These are phyloP conservation scores for Meles meles DNA, from an alignment of 2,113 vertebrate species.

Conservation along the genomic window DNA sequence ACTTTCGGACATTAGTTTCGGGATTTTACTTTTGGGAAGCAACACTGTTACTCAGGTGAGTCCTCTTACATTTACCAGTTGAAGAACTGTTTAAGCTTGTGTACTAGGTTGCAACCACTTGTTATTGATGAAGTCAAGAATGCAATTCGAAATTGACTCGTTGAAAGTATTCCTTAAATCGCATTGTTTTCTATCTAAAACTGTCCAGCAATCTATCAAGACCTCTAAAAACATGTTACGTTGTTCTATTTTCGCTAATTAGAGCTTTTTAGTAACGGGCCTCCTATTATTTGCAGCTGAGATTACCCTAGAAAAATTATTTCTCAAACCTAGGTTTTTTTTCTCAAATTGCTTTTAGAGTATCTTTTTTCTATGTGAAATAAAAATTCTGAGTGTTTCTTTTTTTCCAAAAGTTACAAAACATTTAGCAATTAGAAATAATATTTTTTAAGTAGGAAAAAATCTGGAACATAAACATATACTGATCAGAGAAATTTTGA, in stretches of 20 bases:
- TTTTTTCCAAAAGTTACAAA: slow-evolving; percentile 19
- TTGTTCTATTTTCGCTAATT: slow-evolving; percentile 37
- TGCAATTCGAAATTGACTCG: not conserved
- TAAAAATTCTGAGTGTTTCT: not conserved
- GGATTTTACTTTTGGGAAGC: slow-evolving; percentile 88
- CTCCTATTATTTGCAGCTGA: not conserved
- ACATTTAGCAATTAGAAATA: not conserved
- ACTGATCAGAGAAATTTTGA: not conserved
- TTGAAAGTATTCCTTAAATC: not conserved
- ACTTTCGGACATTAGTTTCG: slow-evolving; percentile 82
- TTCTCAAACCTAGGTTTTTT: not conserved
- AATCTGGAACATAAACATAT: not conserved
- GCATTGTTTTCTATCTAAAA: not conserved
- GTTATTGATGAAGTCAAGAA: not conserved
- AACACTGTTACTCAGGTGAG: slow-evolving; percentile 85
- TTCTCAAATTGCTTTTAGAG: not conserved
- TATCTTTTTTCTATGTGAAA: not conserved
- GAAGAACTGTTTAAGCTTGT: not conserved
- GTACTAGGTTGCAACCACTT: slow-evolving; percentile 45
- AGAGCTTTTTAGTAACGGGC: not conserved
- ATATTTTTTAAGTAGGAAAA: slow-evolving; percentile 32
- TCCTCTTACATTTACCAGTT: not conserved
- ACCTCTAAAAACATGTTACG: not conserved
- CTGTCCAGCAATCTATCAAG: not conserved
- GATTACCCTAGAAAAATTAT: not conserved